Evolutionary conservation across 1,140 invertebrate genomes (phyloP), one percentile per base, ranked within the genome.

Genomic region (Drosophila lini): DNA sequence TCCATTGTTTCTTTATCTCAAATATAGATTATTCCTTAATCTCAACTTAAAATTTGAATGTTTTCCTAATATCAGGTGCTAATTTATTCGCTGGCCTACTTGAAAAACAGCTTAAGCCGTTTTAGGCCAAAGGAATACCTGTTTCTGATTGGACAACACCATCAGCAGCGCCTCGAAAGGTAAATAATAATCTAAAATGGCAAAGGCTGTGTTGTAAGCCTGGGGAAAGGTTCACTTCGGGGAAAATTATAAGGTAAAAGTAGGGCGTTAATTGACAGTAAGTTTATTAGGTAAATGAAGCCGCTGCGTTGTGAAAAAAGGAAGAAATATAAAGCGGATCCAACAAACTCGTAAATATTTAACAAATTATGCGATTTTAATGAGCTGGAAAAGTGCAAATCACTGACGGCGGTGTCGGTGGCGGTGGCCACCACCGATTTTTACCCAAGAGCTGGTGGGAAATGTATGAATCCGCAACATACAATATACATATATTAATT

Each of bases 361-460:
- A 81, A 89, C 80, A 89, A 89, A 89, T 89, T 84, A 89, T 89
- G 69, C 78, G 78, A 67, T 89, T 88, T 89, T 89, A 89, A 89
- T 89, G 85, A 89, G 84, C 85, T 89, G 84, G 65, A 89, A 89
- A 89, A 90, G 80, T 89, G 85, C 81, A 89, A 89, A 89, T 89
- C 85, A 89, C 81, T 81, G 78, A 25, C 69, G 62, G 78, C 64
- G 6, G 31, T 3, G 48, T 11, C 32, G n/a, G 31, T 32, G 47
- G 10, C n/a, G 5, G 31, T 3, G 48, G 16, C 32, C 44, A 36
- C 41, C 31, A n/a, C 38, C 25, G 36, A 15, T n/a, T 41, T 62
- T 28, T 22, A 38, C 32, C 61, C 32, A 22, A 47, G 28, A 41
- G 53, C 32, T 38, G 61, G 42, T 31, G 36, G 65, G 52, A 71